Evolutionary conservation across 1,140 invertebrate genomes (phyloP).

Genomic region (Cylas formicarius): DNA sequence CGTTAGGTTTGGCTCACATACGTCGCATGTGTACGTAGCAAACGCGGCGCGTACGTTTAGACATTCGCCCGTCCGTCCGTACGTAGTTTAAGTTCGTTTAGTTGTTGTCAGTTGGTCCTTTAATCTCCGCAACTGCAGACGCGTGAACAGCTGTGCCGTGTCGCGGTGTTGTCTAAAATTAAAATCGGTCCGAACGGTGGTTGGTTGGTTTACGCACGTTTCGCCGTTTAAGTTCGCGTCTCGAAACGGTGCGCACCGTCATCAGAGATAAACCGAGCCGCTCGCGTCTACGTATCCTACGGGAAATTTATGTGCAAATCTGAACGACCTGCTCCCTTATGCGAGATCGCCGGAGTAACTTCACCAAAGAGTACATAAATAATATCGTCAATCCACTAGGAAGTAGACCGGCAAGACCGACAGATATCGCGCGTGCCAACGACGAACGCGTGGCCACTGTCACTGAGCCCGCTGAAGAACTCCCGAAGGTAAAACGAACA

Average conservation of each 20-base stretch:
- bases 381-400: constrained; percentile 39
- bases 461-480: constrained; percentile 33
- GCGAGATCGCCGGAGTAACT: constrained; percentile 41
- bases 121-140: constrained; percentile 13
- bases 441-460: constrained; percentile 28
- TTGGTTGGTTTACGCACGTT: constrained; percentile 20
- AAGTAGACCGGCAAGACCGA: constrained; percentile 32
- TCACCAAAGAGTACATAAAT: constrained; percentile 42
- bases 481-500: constrained; percentile 17
- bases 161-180: constrained; percentile 33
- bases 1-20: constrained; percentile 21
- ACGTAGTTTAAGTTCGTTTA: no score
- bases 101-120: constrained; percentile 13
- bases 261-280: no score
- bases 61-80: no score
- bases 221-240: constrained; percentile 17
- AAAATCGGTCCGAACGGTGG: no score
- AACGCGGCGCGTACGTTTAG: no score
- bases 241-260: constrained; percentile 18
- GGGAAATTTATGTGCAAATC: constrained; percentile 34
- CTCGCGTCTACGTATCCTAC: constrained; percentile 13
- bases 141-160: constrained; percentile 25
- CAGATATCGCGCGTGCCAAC: constrained; percentile 25
- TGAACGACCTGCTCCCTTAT: constrained; percentile 36
- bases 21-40: no score